phyloP scores from a whole-genome alignment of 2,888 invertebrate species.

The Silvanus unidentatus region DNA sequence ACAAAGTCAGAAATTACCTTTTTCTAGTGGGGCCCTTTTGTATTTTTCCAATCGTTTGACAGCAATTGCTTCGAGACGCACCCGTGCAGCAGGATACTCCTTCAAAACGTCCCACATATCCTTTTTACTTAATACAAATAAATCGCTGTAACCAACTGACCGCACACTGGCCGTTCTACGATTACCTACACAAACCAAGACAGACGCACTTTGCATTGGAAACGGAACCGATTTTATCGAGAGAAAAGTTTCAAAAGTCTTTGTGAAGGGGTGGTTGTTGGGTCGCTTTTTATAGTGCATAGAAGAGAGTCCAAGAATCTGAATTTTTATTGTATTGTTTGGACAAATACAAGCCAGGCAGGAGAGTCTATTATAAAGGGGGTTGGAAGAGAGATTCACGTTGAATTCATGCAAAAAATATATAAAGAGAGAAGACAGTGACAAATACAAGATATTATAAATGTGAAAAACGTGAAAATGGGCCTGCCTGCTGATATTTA shows the following conservation, averaged over 20 bases:
- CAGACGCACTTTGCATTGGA: background rate
- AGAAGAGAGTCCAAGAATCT: background rate
- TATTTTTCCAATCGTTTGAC: constrained; percentile 97
- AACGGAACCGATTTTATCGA: background rate
- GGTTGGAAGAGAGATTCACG: constrained; percentile 5
- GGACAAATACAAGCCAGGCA: constrained; percentile 36
- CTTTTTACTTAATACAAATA: constrained; percentile 97
- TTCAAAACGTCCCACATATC: constrained; percentile 99
- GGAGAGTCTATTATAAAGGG: constrained; percentile 12
- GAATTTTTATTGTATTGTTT: constrained; percentile 6
- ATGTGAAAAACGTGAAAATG: constrained; percentile 21
- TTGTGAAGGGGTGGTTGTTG: background rate
- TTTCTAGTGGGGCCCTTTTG: constrained; percentile 88
- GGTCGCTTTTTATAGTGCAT: background rate
- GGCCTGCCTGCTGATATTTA: constrained; percentile 65
- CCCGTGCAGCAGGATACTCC: constrained; percentile 89
- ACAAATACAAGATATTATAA: constrained; percentile 11
- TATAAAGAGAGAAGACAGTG: background rate
- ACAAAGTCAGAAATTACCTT: constrained; percentile 58
- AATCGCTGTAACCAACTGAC: constrained; percentile 97
- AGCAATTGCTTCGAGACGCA: constrained; percentile 93
- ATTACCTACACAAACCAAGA: constrained; percentile 64
- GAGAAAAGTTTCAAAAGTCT: background rate
- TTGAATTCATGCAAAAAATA: no score
- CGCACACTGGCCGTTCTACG: constrained; percentile 96